Base-by-base conservation (phyloP, 2,113 vertebrate genomes). In the Vidua chalybeata region DNA sequence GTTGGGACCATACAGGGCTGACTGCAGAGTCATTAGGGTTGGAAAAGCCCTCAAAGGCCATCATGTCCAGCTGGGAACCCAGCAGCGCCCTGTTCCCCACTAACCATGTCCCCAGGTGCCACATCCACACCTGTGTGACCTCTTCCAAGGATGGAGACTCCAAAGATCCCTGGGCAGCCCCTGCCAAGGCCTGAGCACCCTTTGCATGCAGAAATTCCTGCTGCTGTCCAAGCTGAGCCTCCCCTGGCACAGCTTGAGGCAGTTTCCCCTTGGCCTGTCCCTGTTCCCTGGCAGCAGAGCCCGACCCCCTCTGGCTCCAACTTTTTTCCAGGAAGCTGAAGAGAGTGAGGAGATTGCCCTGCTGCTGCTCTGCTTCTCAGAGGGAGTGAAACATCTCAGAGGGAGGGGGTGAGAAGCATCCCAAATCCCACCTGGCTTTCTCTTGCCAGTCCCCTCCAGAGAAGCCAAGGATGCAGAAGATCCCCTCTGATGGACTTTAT, bases 301-400 rank as follows among this genome's bases (percentile, higher is more conserved):
- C 13, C 0, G 1, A 67, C 1, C 3, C 6, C 2, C 2, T 2
- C 31, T 35, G 0, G 19, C 22, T 81, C 52, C 45, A 67, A 4
- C 20, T 10, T 58, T 67, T 49, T 26, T 10, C 51, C 30, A 30
- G 51, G 30, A 2, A 56, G 24, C 3, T 46, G 28, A 3, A 41
- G 54, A 37, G 52, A 26, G 13, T 7, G 28, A 54, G 16, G 10
- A 68, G 39, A 27, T 54, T 37, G 20, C 28, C 10, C 18, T 55
- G 35, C 4, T 23, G 48, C 33, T 71, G 35, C 49, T 68, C n/a
- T 61, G 68, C 13, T 61, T 51, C 71, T 14, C 11, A 28, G 7
- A 39, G 31, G 37, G 13, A 12, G 4, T 2, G 22, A 76, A 39
- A 13, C 46, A 23, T 48, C 46, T 48, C 46, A 48, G 46, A 48